phyloP scores from a whole-genome alignment of 2,113 vertebrate species.

The Rostratula benghalensis region DNA sequence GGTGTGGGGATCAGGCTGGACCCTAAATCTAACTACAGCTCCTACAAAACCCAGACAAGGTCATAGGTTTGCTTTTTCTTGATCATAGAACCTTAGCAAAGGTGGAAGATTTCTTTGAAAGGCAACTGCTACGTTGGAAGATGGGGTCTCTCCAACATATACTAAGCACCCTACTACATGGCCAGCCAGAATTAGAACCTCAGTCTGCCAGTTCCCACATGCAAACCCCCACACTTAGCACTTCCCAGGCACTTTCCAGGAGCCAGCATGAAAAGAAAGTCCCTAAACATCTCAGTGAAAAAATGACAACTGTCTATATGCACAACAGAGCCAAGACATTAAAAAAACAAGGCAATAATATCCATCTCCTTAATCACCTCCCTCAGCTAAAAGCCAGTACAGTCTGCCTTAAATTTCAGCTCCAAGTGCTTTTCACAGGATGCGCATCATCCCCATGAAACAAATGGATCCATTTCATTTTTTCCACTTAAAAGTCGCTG shows the following conservation, averaged over 20 bases:
- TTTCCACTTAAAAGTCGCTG: neutral
- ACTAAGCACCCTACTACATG: neutral
- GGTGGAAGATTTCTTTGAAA: neutral
- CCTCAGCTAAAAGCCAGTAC: neutral
- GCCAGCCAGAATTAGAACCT: neutral
- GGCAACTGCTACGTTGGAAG: neutral
- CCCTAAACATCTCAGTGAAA: neutral
- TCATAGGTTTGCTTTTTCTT: neutral
- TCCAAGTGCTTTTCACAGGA: neutral
- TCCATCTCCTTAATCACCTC: neutral
- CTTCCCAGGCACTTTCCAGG: neutral
- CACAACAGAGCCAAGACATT: neutral
- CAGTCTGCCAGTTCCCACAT: neutral
- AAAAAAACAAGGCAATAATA: neutral
- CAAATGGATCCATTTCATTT: slow-evolving; percentile 13
- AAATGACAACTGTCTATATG: neutral
- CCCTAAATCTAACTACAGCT: neutral
- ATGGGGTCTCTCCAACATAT: neutral
- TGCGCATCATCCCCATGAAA: neutral
- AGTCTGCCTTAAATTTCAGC: slow-evolving; percentile 5
- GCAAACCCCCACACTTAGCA: neutral
- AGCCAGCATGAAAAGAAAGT: neutral
- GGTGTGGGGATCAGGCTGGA: neutral
- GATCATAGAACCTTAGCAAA: neutral
- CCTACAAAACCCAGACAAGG: neutral